Evolutionary conservation across 2,113 vertebrate species (phyloP).

Genomic region (Canis aureus): DNA sequence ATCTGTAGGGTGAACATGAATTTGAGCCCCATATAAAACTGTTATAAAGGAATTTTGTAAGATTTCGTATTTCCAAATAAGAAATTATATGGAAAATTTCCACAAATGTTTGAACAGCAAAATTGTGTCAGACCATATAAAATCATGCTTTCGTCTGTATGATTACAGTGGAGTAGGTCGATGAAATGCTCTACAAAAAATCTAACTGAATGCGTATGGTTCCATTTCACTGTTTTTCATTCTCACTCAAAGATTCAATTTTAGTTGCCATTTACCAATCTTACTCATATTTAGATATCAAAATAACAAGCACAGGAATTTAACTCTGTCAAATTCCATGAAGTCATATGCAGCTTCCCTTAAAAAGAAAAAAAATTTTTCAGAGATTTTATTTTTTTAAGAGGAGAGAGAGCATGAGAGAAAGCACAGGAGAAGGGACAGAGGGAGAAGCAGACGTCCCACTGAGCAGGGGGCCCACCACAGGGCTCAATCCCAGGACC

Average conservation of each 20-base stretch:
- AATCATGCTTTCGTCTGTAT: background rate
- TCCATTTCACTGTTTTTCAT: background rate
- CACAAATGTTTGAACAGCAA: background rate
- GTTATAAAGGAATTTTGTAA: slow-evolving; percentile 22
- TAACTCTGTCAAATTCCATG: background rate
- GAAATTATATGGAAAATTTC: background rate
- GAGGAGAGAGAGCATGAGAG: too few relatives aligned
- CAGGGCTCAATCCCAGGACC: too few relatives aligned
- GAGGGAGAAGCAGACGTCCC: too few relatives aligned
- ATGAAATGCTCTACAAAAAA: background rate
- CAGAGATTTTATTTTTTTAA: background rate
- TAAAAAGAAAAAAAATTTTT: background rate
- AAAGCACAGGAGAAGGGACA: too few relatives aligned
- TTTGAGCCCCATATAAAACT: background rate
- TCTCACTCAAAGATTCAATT: background rate
- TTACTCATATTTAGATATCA: slow-evolving; percentile 32
- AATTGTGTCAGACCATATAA: background rate
- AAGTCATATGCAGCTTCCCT: background rate
- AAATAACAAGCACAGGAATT: background rate
- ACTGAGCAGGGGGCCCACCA: too few relatives aligned
- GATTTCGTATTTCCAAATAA: background rate
- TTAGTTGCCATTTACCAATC: background rate
- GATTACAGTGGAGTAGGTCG: background rate
- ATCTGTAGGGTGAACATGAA: background rate
- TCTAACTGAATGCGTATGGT: background rate